Evolutionary conservation across 2,113 vertebrate genomes (phyloP), one percentile per base, ranked within the genome.

Genomic region (Promerops cafer): DNA sequence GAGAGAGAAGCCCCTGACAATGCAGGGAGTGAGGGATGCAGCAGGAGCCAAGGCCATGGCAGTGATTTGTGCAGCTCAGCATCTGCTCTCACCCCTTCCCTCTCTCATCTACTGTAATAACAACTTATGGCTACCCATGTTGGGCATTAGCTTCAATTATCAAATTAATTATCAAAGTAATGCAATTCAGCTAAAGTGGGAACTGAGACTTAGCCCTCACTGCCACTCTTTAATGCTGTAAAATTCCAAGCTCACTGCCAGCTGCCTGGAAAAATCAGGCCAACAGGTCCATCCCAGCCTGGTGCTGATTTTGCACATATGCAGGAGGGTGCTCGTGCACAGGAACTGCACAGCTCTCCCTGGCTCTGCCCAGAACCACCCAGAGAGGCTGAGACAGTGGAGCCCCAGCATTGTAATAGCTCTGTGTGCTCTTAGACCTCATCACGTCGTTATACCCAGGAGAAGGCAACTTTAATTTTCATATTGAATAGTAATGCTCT

Each of bases 391-490:
- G 89, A 74, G 78, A 16, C 59, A 53, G 81, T 1, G 80, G 59
- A 75, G 66, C 40, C 77, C 56, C 76, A 53, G 42, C 30, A 7
- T 21, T 87, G 85, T 28, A 78, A 90, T 28, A 77, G 69, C 42
- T 63, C 52, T 26, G 35, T 56, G 56, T 87, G 84, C 76, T 94
- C 45, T 40, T 87, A 40, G 80, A 77, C 63, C 47, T 84, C 94
- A 79, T 65, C 85, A 52, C 22, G 27, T 30, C 39, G 31, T 81
- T 76, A 81, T 27, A 95, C 65, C 28, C 63, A 37, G 70, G 89
- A 96, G 80, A 91, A 89, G 56, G 83, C 80, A 65, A 15, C 90
- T 94, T 96, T 74, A 87, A 90, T 93, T 97, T 97, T 97, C 83
- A 78, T 90, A 94, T 89, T 97, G 92, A 96, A 96, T 87, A 93